Conservation (phyloP, 2,888 invertebrate genomes). For the Galeruca laticollis region DNA sequence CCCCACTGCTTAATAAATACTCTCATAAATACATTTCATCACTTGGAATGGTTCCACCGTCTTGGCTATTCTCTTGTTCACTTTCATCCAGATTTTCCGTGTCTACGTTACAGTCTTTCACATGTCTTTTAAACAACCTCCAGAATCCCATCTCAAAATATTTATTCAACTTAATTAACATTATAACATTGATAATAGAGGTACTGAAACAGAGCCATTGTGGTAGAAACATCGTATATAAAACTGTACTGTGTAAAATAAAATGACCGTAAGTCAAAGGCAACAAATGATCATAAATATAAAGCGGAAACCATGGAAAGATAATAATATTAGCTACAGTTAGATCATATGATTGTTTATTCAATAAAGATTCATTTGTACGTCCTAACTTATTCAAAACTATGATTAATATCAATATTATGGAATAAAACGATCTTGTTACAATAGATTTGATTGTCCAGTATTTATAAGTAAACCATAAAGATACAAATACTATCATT, state of each 20-base stretch:
- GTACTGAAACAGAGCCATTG: constrained; percentile 40
- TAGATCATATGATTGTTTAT: constrained; percentile 27
- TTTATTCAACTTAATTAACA: constrained; percentile 43
- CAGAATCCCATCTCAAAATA: constrained; percentile 42
- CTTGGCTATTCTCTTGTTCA: neutral
- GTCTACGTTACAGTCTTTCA: constrained; percentile 26
- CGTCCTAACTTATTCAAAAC: constrained; percentile 29
- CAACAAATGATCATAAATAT: constrained; percentile 39
- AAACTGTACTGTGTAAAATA: constrained; percentile 15
- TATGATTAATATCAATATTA: constrained; percentile 17
- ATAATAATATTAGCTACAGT: constrained; percentile 38
- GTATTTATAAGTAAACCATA: constrained; percentile 8
- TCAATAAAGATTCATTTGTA: constrained; percentile 2
- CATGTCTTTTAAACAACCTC: constrained; percentile 37
- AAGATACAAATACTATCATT: neutral
- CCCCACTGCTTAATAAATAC: neutral
- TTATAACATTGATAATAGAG: constrained; percentile 36
- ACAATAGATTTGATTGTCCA: neutral
- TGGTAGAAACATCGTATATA: constrained; percentile 35
- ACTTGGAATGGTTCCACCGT: neutral
- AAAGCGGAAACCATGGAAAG: constrained; percentile 44
- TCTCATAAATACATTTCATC: constrained; percentile 25
- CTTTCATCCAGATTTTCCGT: constrained; percentile 32
- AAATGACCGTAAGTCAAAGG: constrained; percentile 17
- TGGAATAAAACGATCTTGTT: constrained; percentile 5